Base-by-base conservation (phyloP, 2,797 vertebrate species). In the Fringilla coelebs region DNA sequence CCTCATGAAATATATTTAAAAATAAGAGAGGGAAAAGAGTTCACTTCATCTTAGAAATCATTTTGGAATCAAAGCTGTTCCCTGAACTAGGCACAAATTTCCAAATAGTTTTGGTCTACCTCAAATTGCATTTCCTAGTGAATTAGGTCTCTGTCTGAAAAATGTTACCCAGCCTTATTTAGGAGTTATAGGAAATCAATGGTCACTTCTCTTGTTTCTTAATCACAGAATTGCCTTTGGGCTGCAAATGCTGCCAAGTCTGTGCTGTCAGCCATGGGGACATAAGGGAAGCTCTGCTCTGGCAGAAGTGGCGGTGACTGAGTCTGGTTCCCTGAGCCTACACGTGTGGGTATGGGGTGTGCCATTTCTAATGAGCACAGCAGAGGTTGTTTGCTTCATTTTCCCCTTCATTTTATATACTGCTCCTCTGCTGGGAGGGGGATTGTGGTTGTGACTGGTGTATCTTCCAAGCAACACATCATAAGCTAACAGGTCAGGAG, bases 261-360 rank as follows among this genome's bases (percentile, higher is more conserved):
- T 40, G 11, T 62, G 58, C 73, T 72, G 40, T 48, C 31, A 74
- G 72, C 38, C 18, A 0, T 17, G 16, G 68, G 14, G 22, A 51
- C 55, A 17, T 24, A 19, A 62, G 19, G 58, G 36, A 43, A 68
- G 26, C 54, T 88, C 38, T 78, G 54, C 34, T 43, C 16, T 31
- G 43, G 40, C 55, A 51, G 17, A 75, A 46, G 34, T 11, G 28
- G 10, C 16, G 21, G 22, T 68, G 34, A 22, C 41, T 43, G 52
- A 54, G 11, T 24, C 60, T 57, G 26, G 21, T 70, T 66, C 26
- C 11, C 24, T 1, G 3, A 65, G 62, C 11, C 20, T 46, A 6
- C 19, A 4, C 0, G 0, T 3, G 2, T 63, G 70, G 49, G 12
- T 67, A 7, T 1, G 7, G n/a, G 34, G 3, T 7, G 0, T 55